Evolutionary conservation across 2,888 invertebrate genomes (phyloP), one percentile per base, ranked within the genome.

Genomic region (Apoderus coryli): DNA sequence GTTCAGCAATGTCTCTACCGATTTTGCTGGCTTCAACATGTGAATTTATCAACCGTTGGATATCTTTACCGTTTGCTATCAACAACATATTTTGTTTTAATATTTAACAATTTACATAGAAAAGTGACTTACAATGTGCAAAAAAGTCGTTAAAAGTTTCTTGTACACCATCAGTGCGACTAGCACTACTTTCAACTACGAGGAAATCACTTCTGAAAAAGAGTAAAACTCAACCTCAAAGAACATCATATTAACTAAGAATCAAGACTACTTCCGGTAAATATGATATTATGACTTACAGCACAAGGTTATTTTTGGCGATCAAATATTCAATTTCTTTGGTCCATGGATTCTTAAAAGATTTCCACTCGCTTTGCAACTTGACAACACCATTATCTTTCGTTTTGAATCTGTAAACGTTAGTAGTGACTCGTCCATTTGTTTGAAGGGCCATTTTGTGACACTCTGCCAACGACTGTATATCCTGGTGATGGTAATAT

Each of bases 341-440:
- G 1, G 90, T 92, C 90, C 90, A 92, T 0, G 93, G 93, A 60
- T 92, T 92, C 47, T 73, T 73, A 55, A 93, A 90, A 0, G 82
- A 76, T 45, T 79, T 85, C 76, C 86, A 86, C 49, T 78, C 79
- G 37, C 86, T 88, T 49, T 78, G 77, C 10, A 92, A 57, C 30
- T 70, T 67, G 3, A 76, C 67, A 46, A 72, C 79, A 3, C 69
- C 63, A 29, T 80, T 80, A 46, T 78, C 77, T 57, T 86, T 86
- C 24, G 73, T 72, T 34, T 82, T 68, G 61, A 89, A 85, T 41
- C 76, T 65, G 57, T 85, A 88, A 1, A 77, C 63, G 50, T 72
- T 70, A 2, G 85, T 82, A 29, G 64, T 69, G 12, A 74, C 59
- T 26, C 67, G 60, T 29, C 72, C 70, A 9, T 64, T 62, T 33